Evolutionary conservation across 30 jellyfish, hydroid and myxozoan genomes (phyloP).

Genomic region (Cassiopea xamachana): DNA sequence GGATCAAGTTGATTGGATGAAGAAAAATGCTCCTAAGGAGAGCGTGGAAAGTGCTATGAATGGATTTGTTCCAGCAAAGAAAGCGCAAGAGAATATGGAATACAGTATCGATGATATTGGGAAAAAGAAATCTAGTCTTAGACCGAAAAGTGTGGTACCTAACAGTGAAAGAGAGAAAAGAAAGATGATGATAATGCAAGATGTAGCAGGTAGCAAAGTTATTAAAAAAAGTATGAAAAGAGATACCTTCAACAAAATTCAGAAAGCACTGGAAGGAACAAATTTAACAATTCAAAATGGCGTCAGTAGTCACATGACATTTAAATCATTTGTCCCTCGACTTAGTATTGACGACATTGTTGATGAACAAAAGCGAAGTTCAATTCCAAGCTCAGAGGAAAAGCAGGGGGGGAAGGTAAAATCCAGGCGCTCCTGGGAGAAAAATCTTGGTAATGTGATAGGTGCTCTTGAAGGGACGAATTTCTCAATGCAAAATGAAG

Average conservation of each 20-base stretch:
- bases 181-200: neutral
- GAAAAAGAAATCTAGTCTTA: slow-evolving; percentile 37
- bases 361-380: slow-evolving; percentile 70
- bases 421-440: slow-evolving; percentile 69
- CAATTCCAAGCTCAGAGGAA: slow-evolving; percentile 2
- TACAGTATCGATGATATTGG: slow-evolving; percentile 22
- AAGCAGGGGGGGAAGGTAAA: neutral
- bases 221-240: neutral
- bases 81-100: neutral
- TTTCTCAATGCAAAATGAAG: slow-evolving; percentile 57
- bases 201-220: neutral
- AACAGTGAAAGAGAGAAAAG: neutral
- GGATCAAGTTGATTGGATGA: slow-evolving; percentile 38
- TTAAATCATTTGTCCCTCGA: slow-evolving; percentile 60
- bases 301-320: slow-evolving; percentile 64
- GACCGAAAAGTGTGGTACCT: neutral
- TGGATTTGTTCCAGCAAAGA: neutral
- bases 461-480: slow-evolving; percentile 64
- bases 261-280: slow-evolving; percentile 64
- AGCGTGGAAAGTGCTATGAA: neutral
- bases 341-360: slow-evolving; percentile 35
- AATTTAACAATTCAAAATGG: slow-evolving; percentile 68
- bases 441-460: slow-evolving; percentile 24
- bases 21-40: slow-evolving; percentile 21
- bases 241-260: slow-evolving; percentile 3